Base-by-base conservation (phyloP, 2,113 vertebrate genomes). In the Oreochromis spilurus region DNA sequence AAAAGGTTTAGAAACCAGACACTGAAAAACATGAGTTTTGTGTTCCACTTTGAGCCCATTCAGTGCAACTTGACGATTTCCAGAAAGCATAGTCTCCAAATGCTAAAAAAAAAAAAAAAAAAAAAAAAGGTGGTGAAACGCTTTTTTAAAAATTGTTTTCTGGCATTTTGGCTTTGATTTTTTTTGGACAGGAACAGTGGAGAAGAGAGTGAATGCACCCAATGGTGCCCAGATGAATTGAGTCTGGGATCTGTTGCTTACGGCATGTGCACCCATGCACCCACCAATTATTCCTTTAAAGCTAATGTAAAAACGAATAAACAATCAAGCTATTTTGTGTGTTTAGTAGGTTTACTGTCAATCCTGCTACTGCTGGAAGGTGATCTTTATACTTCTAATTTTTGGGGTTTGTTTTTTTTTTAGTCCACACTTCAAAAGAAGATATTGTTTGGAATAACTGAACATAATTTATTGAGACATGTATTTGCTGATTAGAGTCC, bases 1-100 rank as follows among this genome's bases (percentile, higher is more conserved):
- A 82, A 87, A 70, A 55, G 82, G 87, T 86, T 91, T 84, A 26
- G 72, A 31, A 81, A 84, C 24, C 79, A 57, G 40, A 70, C 29
- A 86, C 81, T 88, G 85, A 91, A 92, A 93, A 89, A 92, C 87
- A 90, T 6, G 55, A 86, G 78, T 87, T 87, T 43, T 58, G 2
- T 89, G 86, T 75, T 89, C 24, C 58, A 80, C 60, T 62, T 48
- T 57, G 53, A 89, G 43, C 38, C 58, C 16, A 84, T 88, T 86
- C 62, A 86, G 4, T 45, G 60, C 34, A 48, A 67, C 36, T 79
- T 53, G 17, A 84, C 48, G 7, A n/a, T 24, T 55, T 19, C 9
- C 34, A 34, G 58, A 75, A 62, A 60, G 57, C 54, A 48, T 9
- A 34, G 16, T 48, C 79, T 77, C 40, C 45, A 40, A 48, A 43